Evolutionary conservation across 2,797 vertebrate species (phyloP).

Genomic region (Allenopithecus nigroviridis): DNA sequence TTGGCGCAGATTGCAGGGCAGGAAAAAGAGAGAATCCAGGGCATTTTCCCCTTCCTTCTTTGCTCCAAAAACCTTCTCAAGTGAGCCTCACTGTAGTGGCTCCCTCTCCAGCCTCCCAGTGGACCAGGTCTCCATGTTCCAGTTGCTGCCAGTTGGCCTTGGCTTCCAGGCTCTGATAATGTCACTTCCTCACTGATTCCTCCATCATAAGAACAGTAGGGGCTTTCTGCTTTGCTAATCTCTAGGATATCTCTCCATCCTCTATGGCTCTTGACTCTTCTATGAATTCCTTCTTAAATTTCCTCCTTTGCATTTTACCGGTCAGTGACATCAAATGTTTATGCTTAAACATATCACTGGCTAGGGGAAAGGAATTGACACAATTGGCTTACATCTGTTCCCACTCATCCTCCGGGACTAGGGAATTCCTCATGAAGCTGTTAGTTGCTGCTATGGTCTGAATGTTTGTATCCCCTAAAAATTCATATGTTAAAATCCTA

Average conservation of each 20-base stretch:
- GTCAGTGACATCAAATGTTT: not conserved
- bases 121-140: too few relatives aligned
- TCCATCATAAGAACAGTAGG: not conserved
- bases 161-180: not conserved
- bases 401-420: too few relatives aligned
- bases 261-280: not conserved
- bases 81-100: not conserved
- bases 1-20: not conserved
- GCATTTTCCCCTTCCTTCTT: not conserved
- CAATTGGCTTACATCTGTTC: not conserved
- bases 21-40: not conserved
- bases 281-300: not conserved
- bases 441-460: not conserved
- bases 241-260: not conserved
- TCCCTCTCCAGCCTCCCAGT: not conserved
- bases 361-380: not conserved
- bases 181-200: not conserved
- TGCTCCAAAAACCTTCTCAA: fast-evolving
- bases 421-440: not conserved
- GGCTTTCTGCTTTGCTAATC: not conserved
- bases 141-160: not conserved
- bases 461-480: not conserved
- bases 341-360: not conserved
- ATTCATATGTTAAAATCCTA: not conserved
- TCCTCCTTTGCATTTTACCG: not conserved